These are phyloP conservation scores for Sebastes paucispinis DNA, from an alignment of 2,797 vertebrate species.

Conservation along the genomic window DNA sequence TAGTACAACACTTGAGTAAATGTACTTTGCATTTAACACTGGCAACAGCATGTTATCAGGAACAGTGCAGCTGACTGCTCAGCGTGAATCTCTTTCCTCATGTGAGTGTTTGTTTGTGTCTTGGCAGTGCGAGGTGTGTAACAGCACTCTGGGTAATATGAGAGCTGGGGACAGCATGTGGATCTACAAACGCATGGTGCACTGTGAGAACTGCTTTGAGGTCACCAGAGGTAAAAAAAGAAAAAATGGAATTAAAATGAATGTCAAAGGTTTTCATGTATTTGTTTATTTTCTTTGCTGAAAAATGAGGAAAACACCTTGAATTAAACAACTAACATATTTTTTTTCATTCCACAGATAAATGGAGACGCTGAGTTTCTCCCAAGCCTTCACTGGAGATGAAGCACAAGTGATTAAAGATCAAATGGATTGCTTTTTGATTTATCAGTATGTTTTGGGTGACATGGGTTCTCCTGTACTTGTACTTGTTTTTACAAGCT, in stretches of 20 bases:
- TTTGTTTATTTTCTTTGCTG: not conserved
- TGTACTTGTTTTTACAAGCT: conserved; percentile 6
- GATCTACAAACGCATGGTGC: conserved; percentile 90
- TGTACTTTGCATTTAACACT: not conserved
- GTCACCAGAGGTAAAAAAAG: conserved; percentile 84
- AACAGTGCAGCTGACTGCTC: conserved; percentile 9
- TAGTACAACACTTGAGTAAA: not conserved
- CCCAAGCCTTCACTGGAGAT: not conserved
- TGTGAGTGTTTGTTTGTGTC: conserved; percentile 37
- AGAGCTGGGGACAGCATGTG: conserved; percentile 96
- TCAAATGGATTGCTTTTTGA: not conserved
- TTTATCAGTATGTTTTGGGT: conserved; percentile 28
- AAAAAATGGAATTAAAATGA: not conserved
- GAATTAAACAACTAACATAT: not conserved
- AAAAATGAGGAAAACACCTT: not conserved
- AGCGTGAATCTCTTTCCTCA: conserved; percentile 1
- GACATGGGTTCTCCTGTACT: conserved; percentile 18
- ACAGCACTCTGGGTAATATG: conserved; percentile 85
- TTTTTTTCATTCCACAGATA: conserved; percentile 62
- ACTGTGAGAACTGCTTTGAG: conserved; percentile 93
- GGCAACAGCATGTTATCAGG: not conserved
- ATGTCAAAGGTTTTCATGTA: not conserved
- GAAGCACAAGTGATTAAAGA: conserved; percentile 1
- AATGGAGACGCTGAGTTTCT: conserved; percentile 76
- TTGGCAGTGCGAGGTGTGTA: conserved; percentile 91